A percentile compares a stretch with the other conserved stretches of the same genome.
These are phyloP conservation scores for Bucorvus abyssinicus DNA, from an alignment of 2,797 vertebrate species.

Conservation along the genomic window DNA sequence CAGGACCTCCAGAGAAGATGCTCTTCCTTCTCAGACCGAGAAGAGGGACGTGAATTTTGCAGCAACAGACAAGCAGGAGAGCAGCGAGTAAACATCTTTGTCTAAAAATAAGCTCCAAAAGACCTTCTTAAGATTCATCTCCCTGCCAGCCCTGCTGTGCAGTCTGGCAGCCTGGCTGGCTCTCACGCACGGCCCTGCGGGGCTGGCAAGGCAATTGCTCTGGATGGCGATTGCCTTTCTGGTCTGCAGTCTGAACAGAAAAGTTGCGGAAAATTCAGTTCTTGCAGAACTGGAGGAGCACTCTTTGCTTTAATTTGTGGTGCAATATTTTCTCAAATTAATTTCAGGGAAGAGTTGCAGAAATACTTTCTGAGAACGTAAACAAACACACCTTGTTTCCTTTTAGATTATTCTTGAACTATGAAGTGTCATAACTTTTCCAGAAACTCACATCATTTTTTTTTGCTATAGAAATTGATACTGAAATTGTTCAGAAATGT, in stretches of 20 bases:
- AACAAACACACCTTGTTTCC: not conserved
- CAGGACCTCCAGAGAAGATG: not conserved
- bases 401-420: not conserved
- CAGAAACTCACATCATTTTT: not conserved
- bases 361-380: not conserved
- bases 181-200: fast-evolving
- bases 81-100: not conserved
- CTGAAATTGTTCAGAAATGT: not conserved
- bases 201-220: not conserved
- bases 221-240: fast-evolving
- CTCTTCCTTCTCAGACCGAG: not conserved
- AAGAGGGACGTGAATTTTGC: not conserved
- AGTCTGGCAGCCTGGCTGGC: not conserved
- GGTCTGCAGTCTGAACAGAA: not conserved
- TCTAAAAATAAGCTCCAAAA: not conserved
- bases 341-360: not conserved
- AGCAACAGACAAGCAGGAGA: not conserved
- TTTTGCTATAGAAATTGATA: not conserved
- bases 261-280: not conserved
- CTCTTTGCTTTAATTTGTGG: not conserved
- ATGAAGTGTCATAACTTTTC: not conserved
- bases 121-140: not conserved
- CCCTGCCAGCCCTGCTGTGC: not conserved
- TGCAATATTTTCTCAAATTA: not conserved
- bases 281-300: not conserved